A percentile compares a stretch with the other conserved stretches of the same genome.
Conservation (phyloP, 2,888 invertebrate species). For the Vandiemenella viatica region DNA sequence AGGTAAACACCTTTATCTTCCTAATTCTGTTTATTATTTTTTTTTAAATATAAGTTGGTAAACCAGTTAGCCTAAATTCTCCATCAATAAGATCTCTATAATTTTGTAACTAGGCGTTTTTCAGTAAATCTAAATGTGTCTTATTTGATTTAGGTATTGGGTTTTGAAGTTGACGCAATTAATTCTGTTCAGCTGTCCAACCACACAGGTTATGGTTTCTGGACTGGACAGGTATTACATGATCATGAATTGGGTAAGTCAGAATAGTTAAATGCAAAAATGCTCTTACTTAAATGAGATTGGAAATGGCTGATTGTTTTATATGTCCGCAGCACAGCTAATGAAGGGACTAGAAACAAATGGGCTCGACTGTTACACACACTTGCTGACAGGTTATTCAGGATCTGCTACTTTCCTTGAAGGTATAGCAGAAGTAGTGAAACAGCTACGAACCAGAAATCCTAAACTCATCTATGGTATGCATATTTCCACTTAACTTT, state of each 20-base stretch:
- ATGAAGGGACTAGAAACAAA: slow-evolving; percentile 68
- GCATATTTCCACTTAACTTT: slow-evolving; percentile 17
- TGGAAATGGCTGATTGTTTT: neutral
- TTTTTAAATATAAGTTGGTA: no score
- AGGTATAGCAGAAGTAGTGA: slow-evolving; percentile 60
- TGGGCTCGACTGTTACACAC: slow-evolving; percentile 60
- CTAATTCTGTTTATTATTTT: no score
- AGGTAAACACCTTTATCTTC: no score
- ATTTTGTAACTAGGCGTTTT: no score
- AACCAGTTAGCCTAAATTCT: no score
- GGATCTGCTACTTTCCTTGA: slow-evolving; percentile 75
- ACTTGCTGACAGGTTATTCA: slow-evolving; percentile 89
- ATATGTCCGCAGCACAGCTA: slow-evolving; percentile 38
- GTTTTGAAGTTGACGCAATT: slow-evolving; percentile 92
- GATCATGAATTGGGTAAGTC: slow-evolving; percentile 59
- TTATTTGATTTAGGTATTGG: no score
- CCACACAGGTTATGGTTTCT: slow-evolving; percentile 73
- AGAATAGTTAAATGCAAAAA: neutral
- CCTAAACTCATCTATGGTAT: slow-evolving; percentile 73
- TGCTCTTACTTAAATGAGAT: neutral
- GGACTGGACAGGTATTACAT: slow-evolving; percentile 75
- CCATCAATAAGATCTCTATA: no score
- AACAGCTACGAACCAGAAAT: slow-evolving; percentile 59
- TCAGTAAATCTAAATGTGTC: no score
- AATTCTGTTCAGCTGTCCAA: slow-evolving; percentile 98